Conservation (phyloP, 2,888 invertebrate genomes). For the Sthenelais limicola region DNA sequence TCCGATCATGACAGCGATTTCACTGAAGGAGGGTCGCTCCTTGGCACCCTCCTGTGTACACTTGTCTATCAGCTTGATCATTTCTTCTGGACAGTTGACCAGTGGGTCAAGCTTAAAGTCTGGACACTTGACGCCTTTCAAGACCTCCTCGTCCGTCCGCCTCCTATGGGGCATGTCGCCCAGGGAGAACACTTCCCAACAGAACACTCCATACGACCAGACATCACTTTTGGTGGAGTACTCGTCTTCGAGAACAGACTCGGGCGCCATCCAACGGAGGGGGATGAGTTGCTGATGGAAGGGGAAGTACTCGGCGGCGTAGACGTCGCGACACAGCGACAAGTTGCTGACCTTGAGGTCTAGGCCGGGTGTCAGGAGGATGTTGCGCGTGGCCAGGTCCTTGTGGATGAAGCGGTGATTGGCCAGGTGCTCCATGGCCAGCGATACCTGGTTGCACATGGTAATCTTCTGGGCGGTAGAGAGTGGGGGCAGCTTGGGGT, state of each 20-base stretch:
- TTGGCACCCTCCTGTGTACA: constrained; percentile 70
- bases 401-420: constrained; percentile 86
- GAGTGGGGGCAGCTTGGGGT: constrained; percentile 77
- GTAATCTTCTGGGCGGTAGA: constrained; percentile 71
- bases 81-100: constrained; percentile 63
- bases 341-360: constrained; percentile 88
- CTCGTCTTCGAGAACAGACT: constrained; percentile 91
- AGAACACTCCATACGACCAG: constrained; percentile 89
- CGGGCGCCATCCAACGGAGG: constrained; percentile 89
- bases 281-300: constrained; percentile 76
- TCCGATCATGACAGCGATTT: constrained; percentile 66
- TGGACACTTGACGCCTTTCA: constrained; percentile 48
- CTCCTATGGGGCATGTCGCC: constrained; percentile 85
- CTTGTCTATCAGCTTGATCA: constrained; percentile 62
- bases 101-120: constrained; percentile 56
- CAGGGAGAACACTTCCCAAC: constrained; percentile 91
- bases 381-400: constrained; percentile 93
- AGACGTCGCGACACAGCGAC: constrained; percentile 86
- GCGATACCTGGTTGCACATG: constrained; percentile 80
- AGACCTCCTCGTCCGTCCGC: constrained; percentile 83
- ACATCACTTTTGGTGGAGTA: constrained; percentile 94
- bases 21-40: constrained; percentile 72
- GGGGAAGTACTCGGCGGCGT: constrained; percentile 91
- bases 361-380: constrained; percentile 85
- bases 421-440: constrained; percentile 86